Base-by-base conservation (phyloP, 1,140 invertebrate genomes). In the Diprion similis region DNA sequence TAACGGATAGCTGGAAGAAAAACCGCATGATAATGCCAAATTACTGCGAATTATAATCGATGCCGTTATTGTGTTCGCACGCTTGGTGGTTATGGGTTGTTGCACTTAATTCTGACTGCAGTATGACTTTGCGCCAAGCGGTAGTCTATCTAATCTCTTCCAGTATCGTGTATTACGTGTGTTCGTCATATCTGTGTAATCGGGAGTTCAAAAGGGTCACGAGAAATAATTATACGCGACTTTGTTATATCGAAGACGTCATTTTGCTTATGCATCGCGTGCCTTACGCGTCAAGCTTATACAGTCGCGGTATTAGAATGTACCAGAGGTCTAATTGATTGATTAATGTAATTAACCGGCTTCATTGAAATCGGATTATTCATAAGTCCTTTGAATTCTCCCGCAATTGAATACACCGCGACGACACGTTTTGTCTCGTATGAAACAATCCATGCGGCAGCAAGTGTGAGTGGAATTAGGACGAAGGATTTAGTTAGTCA, bases 81-180 rank as follows among this genome's bases (percentile, higher is more conserved):
- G 51, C 11, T 59, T 81, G 77, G 78, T 81, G 51, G 51, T 82
- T 78, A 81, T 77, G 78, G 79, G 75, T 81, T 79, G 81, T 76
- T 79, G 77, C 79, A 80, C 76, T 81, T 80, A 80, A 79, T 81
- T 81, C 80, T 73, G 72, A 81, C 82, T 78, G 76, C 51, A 6
- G 51, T 17, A 59, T 59, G 75, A 65, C 76, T 77, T 80, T 71
- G 80, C 79, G 24, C 24, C 24, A 79, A 78, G 78, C 77, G 82
- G 77, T 77, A 79, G 78, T 82, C 81, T 80, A 79, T 81, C 82
- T 83, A 82, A 80, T 80, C 76, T 77, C 77, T 77, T 6, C 24
- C 7, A 9, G 79, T 79, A 77, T 76, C 71, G 76, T 66, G 73
- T 68, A 59, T 68, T 37, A 68, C 74, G 77, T 24, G 8, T 10